phyloP scores from a whole-genome alignment of 2,888 invertebrate species.

The Zele albiditarsus region DNA sequence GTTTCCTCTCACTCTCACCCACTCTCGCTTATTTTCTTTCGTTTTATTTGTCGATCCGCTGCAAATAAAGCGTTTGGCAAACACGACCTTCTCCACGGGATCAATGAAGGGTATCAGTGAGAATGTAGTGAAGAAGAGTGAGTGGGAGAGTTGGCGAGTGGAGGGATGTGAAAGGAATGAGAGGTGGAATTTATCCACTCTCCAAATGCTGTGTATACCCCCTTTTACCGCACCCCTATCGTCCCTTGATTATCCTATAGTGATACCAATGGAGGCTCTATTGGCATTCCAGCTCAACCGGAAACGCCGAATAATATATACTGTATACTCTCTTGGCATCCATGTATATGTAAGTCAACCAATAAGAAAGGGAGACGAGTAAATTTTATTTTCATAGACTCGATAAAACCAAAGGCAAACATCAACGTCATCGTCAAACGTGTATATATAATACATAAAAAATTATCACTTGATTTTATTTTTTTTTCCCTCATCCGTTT shows the following conservation, averaged over 20 bases:
- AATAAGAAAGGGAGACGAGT: not conserved
- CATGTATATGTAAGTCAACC: constrained; percentile 10
- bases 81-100: constrained; percentile 29
- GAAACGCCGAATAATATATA: constrained; percentile 17
- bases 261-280: constrained; percentile 24
- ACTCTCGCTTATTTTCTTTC: not conserved
- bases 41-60: constrained; percentile 14
- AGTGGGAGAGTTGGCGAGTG: not conserved
- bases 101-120: constrained; percentile 17
- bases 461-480: constrained; percentile 4
- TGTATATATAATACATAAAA: not conserved
- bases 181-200: constrained; percentile 30
- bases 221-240: not conserved
- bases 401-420: constrained; percentile 9
- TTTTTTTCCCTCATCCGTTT: not conserved
- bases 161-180: constrained; percentile 25
- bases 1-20: not conserved
- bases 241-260: constrained; percentile 27
- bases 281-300: constrained; percentile 31
- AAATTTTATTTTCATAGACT: constrained; percentile 18
- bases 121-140: not conserved
- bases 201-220: not conserved
- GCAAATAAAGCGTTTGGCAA: constrained; percentile 39
- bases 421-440: not conserved
- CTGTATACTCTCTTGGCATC: constrained; percentile 19